A percentile compares a stretch with the other conserved stretches of the same genome.
phyloP scores from a whole-genome alignment of 2,888 invertebrate species.

The Pammene fasciana region DNA sequence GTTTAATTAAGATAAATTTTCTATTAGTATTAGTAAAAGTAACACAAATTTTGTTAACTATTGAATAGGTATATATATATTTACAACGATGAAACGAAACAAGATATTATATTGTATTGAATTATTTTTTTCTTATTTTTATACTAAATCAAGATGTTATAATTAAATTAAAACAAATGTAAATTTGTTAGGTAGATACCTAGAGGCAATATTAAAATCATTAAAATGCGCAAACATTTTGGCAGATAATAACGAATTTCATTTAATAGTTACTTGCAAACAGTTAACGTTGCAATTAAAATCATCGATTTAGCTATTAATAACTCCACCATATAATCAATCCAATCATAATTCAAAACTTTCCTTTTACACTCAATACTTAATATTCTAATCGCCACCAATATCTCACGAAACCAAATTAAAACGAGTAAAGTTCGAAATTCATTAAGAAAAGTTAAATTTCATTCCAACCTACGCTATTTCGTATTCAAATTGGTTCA shows the following conservation, averaged over 20 bases:
- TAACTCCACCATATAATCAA: constrained; percentile 29
- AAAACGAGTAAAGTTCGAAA: constrained; percentile 41
- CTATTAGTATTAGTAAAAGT: too few relatives aligned
- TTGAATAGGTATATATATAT: too few relatives aligned
- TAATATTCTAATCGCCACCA: constrained; percentile 37
- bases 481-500: constrained; percentile 49
- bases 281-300: constrained; percentile 12
- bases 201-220: not conserved
- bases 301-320: constrained; percentile 32
- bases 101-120: too few relatives aligned
- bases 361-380: constrained; percentile 28
- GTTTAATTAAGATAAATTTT: not conserved
- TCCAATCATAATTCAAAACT: constrained; percentile 30
- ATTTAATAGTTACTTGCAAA: not conserved
- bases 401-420: constrained; percentile 38
- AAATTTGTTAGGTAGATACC: too few relatives aligned
- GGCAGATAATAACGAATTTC: not conserved
- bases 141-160: too few relatives aligned
- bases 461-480: constrained; percentile 37
- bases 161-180: too few relatives aligned
- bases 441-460: constrained; percentile 44
- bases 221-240: not conserved
- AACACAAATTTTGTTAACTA: too few relatives aligned
- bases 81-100: too few relatives aligned
- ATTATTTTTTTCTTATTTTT: too few relatives aligned